Evolutionary conservation across 2,113 vertebrate species (phyloP).

Genomic region (Candoia aspera): DNA sequence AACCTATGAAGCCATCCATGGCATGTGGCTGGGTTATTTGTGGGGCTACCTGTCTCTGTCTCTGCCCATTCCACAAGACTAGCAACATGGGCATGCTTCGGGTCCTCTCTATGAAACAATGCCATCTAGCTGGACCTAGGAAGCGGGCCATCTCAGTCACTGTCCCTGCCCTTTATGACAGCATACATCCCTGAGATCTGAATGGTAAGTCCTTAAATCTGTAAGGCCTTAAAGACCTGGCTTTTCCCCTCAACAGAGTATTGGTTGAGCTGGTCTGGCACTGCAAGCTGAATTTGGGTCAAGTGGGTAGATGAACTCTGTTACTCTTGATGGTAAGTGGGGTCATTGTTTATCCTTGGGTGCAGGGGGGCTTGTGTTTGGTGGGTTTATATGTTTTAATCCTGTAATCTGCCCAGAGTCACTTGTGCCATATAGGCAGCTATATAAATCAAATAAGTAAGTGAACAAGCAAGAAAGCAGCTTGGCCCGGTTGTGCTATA

Average conservation of each 20-base stretch:
- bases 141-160: neutral
- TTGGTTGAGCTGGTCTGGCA: neutral
- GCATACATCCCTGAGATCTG: neutral
- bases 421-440: neutral
- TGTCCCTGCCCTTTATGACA: neutral
- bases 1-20: too few relatives aligned
- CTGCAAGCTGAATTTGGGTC: neutral
- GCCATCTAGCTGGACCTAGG: neutral
- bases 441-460: neutral
- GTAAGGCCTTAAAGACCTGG: neutral
- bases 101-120: neutral
- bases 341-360: neutral
- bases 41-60: too few relatives aligned
- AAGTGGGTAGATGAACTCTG: neutral
- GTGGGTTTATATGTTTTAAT: neutral
- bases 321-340: neutral
- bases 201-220: too few relatives aligned
- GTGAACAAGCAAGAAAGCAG: neutral
- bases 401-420: neutral
- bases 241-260: neutral
- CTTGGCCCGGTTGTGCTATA: neutral
- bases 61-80: neutral
- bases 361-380: neutral
- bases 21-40: too few relatives aligned
- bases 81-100: neutral